Conservation (phyloP, 2,797 vertebrate genomes). For the Strix occidentalis region DNA sequence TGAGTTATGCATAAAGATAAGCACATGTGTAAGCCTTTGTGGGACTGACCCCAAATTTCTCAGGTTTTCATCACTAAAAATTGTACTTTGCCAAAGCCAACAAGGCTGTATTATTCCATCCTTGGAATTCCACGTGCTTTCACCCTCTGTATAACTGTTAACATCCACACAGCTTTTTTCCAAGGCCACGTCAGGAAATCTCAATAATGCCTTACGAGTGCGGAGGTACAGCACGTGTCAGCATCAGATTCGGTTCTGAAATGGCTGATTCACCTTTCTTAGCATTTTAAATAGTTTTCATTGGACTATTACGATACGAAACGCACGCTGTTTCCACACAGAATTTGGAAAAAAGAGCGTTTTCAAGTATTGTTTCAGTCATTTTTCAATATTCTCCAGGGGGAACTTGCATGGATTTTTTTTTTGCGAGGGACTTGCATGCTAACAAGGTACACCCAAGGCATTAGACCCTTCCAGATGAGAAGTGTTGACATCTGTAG, state of each 20-base stretch:
- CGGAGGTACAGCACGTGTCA: neutral
- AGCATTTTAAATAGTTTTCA: neutral
- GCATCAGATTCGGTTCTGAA: neutral
- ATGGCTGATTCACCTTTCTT: neutral
- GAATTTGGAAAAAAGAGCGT: neutral
- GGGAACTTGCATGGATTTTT: neutral
- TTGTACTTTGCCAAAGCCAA: neutral
- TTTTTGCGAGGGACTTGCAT: neutral
- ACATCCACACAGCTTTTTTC: neutral
- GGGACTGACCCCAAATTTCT: neutral
- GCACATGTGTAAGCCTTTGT: neutral
- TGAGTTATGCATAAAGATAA: neutral
- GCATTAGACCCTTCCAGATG: neutral
- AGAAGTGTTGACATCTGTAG: neutral
- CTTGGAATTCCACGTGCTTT: neutral
- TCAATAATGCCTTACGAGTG: neutral
- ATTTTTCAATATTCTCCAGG: neutral
- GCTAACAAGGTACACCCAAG: neutral
- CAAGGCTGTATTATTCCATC: neutral
- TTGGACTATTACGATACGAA: neutral
- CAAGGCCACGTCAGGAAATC: neutral
- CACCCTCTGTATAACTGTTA: neutral
- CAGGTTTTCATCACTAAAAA: neutral
- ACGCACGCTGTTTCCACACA: neutral
- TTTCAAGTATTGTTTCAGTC: neutral